Percentiles rank a stretch among this genome's conserved stretches.
These are phyloP conservation scores for Aplodontia rufa DNA, from an alignment of 2,113 vertebrate species.

Conservation along the genomic window DNA sequence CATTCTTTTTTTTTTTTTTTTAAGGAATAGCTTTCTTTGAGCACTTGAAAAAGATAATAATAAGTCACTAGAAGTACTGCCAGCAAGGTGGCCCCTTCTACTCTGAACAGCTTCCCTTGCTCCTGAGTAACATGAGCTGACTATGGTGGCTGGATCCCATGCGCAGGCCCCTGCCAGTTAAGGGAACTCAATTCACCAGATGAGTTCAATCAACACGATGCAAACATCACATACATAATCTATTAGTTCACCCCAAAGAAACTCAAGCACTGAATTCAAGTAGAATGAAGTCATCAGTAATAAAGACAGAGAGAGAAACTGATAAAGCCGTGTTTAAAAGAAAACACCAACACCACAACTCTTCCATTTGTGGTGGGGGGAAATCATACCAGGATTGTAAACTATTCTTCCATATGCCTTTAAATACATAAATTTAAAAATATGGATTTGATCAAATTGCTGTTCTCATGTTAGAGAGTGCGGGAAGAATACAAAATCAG, in stretches of 20 bases:
- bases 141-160: constrained; percentile 69
- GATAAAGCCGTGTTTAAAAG: constrained; percentile 86
- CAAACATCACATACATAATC: constrained; percentile 90
- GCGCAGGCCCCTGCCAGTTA: constrained; percentile 82
- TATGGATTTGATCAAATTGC: constrained; percentile 86
- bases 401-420: constrained; percentile 83
- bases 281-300: constrained; percentile 90
- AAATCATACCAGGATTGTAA: constrained; percentile 83
- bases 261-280: constrained; percentile 87
- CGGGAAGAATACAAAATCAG: constrained; percentile 82
- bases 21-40: background rate
- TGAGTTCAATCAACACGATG: constrained; percentile 88
- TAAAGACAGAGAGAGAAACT: constrained; percentile 81
- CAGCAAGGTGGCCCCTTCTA: background rate
- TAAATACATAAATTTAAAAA: constrained; percentile 86
- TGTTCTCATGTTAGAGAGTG: constrained; percentile 77
- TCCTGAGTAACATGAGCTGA: constrained; percentile 75
- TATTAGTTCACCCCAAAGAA: constrained; percentile 90
- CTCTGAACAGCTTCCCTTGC: constrained; percentile 53
- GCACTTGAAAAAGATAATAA: background rate
- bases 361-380: constrained; percentile 77
- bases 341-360: constrained; percentile 65
- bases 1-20: background rate
- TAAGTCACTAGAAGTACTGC: background rate
- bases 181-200: constrained; percentile 86